Evolutionary conservation across 2,113 vertebrate species (phyloP), one percentile per base, ranked within the genome.

Genomic region (Eublepharis macularius): DNA sequence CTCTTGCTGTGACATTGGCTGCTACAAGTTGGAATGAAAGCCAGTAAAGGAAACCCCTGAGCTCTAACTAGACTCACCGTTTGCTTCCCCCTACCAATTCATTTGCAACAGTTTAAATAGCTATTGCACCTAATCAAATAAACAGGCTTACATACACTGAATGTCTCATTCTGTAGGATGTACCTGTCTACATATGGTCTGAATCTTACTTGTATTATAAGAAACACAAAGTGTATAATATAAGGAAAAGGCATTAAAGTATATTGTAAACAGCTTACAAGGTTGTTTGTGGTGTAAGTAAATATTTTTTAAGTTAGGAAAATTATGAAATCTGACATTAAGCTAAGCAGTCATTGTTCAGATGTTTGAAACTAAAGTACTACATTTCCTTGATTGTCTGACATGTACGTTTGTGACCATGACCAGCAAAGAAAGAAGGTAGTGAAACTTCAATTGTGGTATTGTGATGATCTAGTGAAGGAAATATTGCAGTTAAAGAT

Each of bases 351-450:
- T 72, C 60, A 87, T 85, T 7, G 89, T 80, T 76, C 41, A 17
- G 0, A 1, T 85, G 83, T 85, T 80, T 90, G 91, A 91, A 90
- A 69, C 36, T 70, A 70, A 51, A 81, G 16, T 65, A 4, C 19
- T 79, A n/a, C 76, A 36, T 86, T 87, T 86, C 47, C 81, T 84
- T 78, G 82, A 39, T 29, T 76, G 21, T 32, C 19, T 84, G 36
- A 76, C 69, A n/a, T 32, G 88, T n/a, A 69, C 49, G 75, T 82
- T 79, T 88, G 13, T 85, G 60, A 54, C 88, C 82, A 81, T 66
- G 0, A 0, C 0, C 6, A n/a, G n/a, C n/a, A n/a, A n/a, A n/a
- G n/a, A n/a, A 68, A 45, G 74, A 78, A n/a, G 89, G 80, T 73
- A 88, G 45, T 72, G 90, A 85, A 47, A 86, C 73, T 0, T 34